Evolutionary conservation across 1,140 invertebrate species (phyloP).

Genomic region (Lordiphosa clarofinis): DNA sequence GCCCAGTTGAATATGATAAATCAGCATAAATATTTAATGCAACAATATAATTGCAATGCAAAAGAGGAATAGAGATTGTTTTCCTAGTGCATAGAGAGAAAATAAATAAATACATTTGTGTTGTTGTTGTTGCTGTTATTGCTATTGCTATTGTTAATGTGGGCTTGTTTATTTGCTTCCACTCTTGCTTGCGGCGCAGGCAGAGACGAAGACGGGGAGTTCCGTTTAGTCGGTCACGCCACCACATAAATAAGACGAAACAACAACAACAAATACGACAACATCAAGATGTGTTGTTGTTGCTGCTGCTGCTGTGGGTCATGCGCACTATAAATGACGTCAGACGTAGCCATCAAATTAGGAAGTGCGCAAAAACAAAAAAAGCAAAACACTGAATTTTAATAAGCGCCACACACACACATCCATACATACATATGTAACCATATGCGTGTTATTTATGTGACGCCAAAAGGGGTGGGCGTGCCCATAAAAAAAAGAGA

Average conservation of each 20-base stretch:
- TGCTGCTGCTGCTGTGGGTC: conserved; percentile 48
- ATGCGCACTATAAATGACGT: conserved; percentile 70
- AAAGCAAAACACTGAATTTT: conserved; percentile 45
- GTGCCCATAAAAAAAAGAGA: conserved; percentile 14
- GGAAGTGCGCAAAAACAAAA: conserved; percentile 65
- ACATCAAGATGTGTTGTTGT: conserved; percentile 49
- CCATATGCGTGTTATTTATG: conserved; percentile 45
- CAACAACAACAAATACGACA: conserved; percentile 50
- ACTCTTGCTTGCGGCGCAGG: conserved; percentile 14
- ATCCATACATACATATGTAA: conserved; percentile 7
- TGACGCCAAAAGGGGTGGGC: conserved; percentile 46
- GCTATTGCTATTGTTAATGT: conserved; percentile 4
- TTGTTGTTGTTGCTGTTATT: conserved; percentile 9
- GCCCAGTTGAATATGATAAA: no score
- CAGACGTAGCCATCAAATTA: conserved; percentile 67
- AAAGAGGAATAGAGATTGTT: conserved; percentile 10
- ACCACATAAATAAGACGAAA: conserved; percentile 63
- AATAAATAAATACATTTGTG: conserved; percentile 27
- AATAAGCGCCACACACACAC: conserved; percentile 38
- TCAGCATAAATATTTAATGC: no score
- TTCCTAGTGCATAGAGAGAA: conserved; percentile 25
- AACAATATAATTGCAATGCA: conserved; percentile 2
- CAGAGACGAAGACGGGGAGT: conserved; percentile 26
- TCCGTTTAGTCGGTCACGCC: conserved; percentile 75
- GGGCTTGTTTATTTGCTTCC: conserved; percentile 43